Conservation (phyloP, 2,113 vertebrate species). For the Haemorhous mexicanus region DNA sequence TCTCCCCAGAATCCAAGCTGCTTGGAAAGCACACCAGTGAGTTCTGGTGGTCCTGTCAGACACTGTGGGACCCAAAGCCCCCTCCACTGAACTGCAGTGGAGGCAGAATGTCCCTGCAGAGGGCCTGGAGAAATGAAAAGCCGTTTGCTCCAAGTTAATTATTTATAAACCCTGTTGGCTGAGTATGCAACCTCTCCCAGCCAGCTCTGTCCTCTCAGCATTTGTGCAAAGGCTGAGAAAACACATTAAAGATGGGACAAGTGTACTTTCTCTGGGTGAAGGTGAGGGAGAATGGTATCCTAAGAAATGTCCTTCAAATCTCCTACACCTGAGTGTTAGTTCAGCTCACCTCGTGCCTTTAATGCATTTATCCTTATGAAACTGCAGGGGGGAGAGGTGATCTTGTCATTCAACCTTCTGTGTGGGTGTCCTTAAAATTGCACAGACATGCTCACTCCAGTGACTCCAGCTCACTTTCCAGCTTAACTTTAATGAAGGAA, state of each 20-base stretch:
- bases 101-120: neutral
- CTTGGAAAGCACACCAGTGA: neutral
- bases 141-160: neutral
- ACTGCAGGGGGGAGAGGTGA: neutral
- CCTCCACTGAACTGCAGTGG: neutral
- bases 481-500: neutral
- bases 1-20: neutral
- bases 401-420: neutral
- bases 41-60: neutral
- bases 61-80: neutral
- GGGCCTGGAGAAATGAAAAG: neutral
- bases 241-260: neutral
- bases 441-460: neutral
- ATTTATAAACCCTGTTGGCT: conserved; percentile 8
- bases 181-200: neutral
- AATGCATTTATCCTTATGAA: neutral
- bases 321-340: neutral
- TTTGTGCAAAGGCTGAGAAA: conserved; percentile 23
- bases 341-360: neutral
- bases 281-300: rapidly evolving
- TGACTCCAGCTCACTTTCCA: neutral
- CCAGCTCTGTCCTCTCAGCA: conserved; percentile 14
- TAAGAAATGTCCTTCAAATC: neutral
- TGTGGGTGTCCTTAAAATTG: neutral
- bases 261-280: neutral